These are phyloP conservation scores for Conomelus anceps DNA, from an alignment of 2,888 invertebrate species.

Conservation along the genomic window DNA sequence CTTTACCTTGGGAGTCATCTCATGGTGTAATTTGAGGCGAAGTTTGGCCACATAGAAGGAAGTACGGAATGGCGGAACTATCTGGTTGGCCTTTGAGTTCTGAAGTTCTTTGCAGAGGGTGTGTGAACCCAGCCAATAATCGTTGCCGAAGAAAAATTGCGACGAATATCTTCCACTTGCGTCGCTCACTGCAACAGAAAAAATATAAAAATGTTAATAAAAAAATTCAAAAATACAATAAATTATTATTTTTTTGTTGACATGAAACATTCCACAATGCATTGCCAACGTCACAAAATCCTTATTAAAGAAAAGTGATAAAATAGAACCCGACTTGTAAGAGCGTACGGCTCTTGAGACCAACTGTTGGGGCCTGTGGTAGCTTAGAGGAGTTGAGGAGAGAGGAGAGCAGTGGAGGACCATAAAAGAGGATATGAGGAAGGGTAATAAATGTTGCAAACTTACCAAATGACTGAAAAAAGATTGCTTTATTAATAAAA, in stretches of 20 bases:
- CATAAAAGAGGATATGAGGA: too few relatives aligned
- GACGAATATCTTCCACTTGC: constrained; percentile 70
- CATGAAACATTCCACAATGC: background rate
- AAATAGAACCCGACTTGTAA: too few relatives aligned
- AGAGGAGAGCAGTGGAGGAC: too few relatives aligned
- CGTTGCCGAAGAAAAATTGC: constrained; percentile 76
- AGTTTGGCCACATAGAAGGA: constrained; percentile 60
- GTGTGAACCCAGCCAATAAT: constrained; percentile 72
- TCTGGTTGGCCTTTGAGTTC: constrained; percentile 38
- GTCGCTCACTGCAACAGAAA: constrained; percentile 52
- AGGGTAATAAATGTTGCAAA: too few relatives aligned
- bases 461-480: too few relatives aligned
- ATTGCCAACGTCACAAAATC: too few relatives aligned
- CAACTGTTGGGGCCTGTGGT: too few relatives aligned
- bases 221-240: background rate
- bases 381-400: too few relatives aligned
- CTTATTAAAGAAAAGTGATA: too few relatives aligned
- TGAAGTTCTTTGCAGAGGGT: constrained; percentile 51
- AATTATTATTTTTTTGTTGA: background rate
- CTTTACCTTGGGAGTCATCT: constrained; percentile 50
- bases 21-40: constrained; percentile 48
- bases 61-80: constrained; percentile 56
- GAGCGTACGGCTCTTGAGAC: too few relatives aligned
- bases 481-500: too few relatives aligned
- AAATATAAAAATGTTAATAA: background rate